These are phyloP conservation scores for Thaleichthys pacificus DNA, from an alignment of 2,797 vertebrate genomes.

Conservation along the genomic window DNA sequence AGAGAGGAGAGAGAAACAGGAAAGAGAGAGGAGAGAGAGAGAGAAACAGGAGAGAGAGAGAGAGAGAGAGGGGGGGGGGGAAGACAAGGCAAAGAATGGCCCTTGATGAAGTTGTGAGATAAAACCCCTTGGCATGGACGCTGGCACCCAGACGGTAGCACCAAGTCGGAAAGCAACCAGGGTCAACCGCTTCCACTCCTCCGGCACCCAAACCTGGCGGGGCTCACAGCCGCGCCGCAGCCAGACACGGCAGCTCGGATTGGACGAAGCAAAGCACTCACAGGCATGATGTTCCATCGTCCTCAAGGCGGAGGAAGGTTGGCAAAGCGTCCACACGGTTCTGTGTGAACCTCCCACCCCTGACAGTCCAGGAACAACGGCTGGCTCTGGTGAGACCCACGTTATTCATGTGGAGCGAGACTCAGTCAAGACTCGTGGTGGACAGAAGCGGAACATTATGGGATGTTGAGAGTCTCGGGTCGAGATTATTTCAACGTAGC, in stretches of 20 bases:
- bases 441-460: neutral
- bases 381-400: neutral
- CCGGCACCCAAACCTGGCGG: conserved; percentile 15
- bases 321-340: conserved; percentile 2
- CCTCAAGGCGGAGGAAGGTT: conserved; percentile 30
- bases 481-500: neutral
- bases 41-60: neutral
- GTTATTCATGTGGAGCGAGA: too few relatives aligned
- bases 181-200: conserved; percentile 21
- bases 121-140: conserved; percentile 32
- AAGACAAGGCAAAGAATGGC: conserved; percentile 14
- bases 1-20: too few relatives aligned
- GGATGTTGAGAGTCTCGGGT: neutral
- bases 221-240: conserved; percentile 20
- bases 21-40: too few relatives aligned
- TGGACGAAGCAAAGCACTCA: conserved; percentile 22
- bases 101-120: conserved; percentile 32
- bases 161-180: conserved; percentile 19
- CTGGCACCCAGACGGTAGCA: conserved; percentile 23
- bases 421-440: too few relatives aligned
- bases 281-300: conserved; percentile 34
- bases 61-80: neutral
- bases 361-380: neutral
- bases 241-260: conserved; percentile 13
- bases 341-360: conserved; percentile 12